Base-by-base conservation (phyloP, 2,113 vertebrate species). In the Aplodontia rufa region DNA sequence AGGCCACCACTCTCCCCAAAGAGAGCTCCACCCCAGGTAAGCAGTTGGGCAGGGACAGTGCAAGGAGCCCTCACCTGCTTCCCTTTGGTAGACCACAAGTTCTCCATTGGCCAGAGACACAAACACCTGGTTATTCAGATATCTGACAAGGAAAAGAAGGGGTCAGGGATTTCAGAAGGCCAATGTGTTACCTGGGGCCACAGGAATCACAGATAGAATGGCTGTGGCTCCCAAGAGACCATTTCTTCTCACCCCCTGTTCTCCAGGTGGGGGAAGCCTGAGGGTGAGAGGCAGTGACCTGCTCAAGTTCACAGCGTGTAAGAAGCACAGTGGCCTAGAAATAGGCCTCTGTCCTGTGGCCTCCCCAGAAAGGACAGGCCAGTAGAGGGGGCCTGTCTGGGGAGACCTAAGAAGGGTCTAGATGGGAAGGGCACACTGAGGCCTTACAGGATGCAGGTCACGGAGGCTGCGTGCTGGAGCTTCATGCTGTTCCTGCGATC, bases 401-500 rank as follows among this genome's bases (percentile, higher is more conserved):
- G 45, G n/a, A n/a, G n/a, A n/a, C n/a, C 75, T 3, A 55, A 51
- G 47, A 51, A 37, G 40, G 40, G 9, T 80, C n/a, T 66, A 85
- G 64, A 28, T 3, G 1, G 32, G 64, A 45, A 80, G 83, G 78
- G 69, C 42, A 20, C 35, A 12, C 1, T 0, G 37, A 86, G n/a
- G 90, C 5, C 99, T 99, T 98, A 99, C 99, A 99, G 96, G 93
- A 99, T 99, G 96, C 99, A 99, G 95, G 99, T 99, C 95, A 99
- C 99, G 0, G 99, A 98, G 0, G 99, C 99, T 0, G 99, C 89
- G 3, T 99, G 99, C 49, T 99, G 99, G 98, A 99, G 99, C 98
- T 99, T 99, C 99, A 99, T 99, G 98, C 99, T 99, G 99, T 99
- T 99, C 98, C 99, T 99, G 90, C 99, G 98, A 96, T 99, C 99